Percentiles rank a stretch among this genome's conserved stretches.
Evolutionary conservation across 2,113 vertebrate genomes (phyloP).

Genomic region (Pseudopipra pipra): DNA sequence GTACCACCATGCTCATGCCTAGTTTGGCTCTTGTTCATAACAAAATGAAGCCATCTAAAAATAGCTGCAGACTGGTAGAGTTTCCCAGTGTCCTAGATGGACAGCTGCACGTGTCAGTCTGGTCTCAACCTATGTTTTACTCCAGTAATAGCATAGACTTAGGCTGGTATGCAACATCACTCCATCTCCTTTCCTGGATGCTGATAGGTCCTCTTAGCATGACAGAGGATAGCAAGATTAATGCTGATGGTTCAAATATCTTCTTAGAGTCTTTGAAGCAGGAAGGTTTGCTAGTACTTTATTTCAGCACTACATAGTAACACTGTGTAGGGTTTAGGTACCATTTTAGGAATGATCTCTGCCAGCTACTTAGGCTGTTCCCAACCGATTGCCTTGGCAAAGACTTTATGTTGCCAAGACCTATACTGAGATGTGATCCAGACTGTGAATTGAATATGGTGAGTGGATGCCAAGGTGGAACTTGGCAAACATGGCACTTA

Average conservation of each 20-base stretch:
- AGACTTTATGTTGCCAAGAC: not conserved
- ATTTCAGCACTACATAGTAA: not conserved
- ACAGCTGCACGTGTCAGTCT: not conserved
- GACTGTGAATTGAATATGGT: not conserved
- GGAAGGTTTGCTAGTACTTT: not conserved
- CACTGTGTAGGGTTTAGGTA: not conserved
- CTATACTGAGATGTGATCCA: not conserved
- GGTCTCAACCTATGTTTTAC: not conserved
- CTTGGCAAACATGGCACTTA: not conserved
- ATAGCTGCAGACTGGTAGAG: not conserved
- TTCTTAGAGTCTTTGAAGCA: not conserved
- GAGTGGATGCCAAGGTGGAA: not conserved
- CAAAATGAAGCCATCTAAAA: not conserved
- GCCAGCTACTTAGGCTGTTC: not conserved
- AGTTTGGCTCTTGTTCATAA: not conserved
- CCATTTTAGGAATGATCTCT: not conserved
- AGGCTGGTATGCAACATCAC: not conserved
- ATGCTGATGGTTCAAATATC: not conserved
- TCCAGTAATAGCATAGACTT: not conserved
- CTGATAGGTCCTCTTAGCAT: not conserved
- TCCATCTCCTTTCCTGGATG: not conserved
- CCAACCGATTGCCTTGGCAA: not conserved
- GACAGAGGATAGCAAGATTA: not conserved
- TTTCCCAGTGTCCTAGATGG: not conserved
- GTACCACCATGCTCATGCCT: not conserved